These are phyloP conservation scores for Prionchulus punctatus DNA, from an alignment of 2,888 invertebrate genomes.

Conservation along the genomic window DNA sequence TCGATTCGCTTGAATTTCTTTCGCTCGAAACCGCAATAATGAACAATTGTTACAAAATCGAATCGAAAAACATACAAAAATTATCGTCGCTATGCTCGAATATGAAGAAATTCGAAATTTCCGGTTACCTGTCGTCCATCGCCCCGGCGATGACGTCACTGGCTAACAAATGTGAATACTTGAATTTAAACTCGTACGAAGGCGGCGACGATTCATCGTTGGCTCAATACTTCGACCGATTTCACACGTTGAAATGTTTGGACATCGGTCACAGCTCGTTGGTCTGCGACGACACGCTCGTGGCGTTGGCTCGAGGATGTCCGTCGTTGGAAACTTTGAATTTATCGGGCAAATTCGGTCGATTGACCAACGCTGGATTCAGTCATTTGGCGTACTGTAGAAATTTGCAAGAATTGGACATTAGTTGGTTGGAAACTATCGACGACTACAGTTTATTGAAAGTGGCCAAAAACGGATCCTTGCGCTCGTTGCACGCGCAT, in stretches of 20 bases:
- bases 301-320: background rate
- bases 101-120: background rate
- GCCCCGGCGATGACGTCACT: background rate
- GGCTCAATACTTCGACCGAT: too few relatives aligned
- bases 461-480: background rate
- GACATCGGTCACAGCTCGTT: background rate
- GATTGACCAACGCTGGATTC: background rate
- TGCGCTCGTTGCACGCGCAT: background rate
- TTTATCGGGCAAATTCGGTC: background rate
- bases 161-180: background rate
- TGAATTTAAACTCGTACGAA: background rate
- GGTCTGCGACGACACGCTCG: background rate
- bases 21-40: background rate
- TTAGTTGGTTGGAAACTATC: background rate
- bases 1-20: background rate
- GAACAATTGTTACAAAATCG: background rate
- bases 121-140: background rate
- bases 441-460: background rate
- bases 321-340: background rate
- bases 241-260: background rate
- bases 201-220: background rate
- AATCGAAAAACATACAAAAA: background rate
- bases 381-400: background rate
- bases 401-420: background rate
- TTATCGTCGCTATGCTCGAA: background rate